phyloP scores from a whole-genome alignment of 2,888 invertebrate species.

The Sminthurides aquaticus region DNA sequence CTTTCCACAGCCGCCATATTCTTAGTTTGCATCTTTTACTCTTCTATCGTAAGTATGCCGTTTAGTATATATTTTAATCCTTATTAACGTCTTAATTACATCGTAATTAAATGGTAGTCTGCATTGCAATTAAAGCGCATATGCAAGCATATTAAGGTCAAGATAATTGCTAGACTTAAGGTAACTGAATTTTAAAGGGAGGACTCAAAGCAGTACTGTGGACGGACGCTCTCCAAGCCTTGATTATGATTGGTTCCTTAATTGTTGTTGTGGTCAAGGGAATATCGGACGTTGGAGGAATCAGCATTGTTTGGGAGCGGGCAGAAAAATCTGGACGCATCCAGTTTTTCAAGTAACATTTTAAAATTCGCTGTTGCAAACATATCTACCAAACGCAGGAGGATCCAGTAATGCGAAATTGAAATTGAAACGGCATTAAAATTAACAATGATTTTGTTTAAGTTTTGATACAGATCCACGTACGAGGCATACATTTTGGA shows the following conservation, averaged over 20 bases:
- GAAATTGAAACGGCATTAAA: too few relatives aligned
- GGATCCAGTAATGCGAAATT: too few relatives aligned
- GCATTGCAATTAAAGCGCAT: not conserved
- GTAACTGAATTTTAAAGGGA: slow-evolving; percentile 44
- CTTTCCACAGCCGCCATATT: slow-evolving; percentile 61
- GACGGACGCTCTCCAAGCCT: slow-evolving; percentile 43
- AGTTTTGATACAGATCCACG: slow-evolving; percentile 30
- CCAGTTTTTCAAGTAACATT: slow-evolving; percentile 35
- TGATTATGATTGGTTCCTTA: slow-evolving; percentile 40
- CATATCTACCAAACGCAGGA: not conserved
- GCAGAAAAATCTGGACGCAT: slow-evolving; percentile 24
- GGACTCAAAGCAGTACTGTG: slow-evolving; percentile 44
- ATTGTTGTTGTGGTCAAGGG: slow-evolving; percentile 38
- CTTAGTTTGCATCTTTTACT: slow-evolving; percentile 66
- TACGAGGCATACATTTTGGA: slow-evolving; percentile 36
- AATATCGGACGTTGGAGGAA: slow-evolving; percentile 31
- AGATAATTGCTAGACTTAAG: too few relatives aligned
- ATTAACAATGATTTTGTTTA: not conserved
- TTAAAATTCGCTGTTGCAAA: slow-evolving; percentile 5
- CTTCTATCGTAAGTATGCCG: slow-evolving; percentile 62
- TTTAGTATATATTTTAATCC: too few relatives aligned
- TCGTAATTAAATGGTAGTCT: not conserved
- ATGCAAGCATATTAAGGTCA: too few relatives aligned
- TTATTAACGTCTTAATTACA: too few relatives aligned
- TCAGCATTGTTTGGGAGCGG: slow-evolving; percentile 25